Evolutionary conservation across 2,888 invertebrate genomes (phyloP).

Genomic region (Nomada ruficornis): DNA sequence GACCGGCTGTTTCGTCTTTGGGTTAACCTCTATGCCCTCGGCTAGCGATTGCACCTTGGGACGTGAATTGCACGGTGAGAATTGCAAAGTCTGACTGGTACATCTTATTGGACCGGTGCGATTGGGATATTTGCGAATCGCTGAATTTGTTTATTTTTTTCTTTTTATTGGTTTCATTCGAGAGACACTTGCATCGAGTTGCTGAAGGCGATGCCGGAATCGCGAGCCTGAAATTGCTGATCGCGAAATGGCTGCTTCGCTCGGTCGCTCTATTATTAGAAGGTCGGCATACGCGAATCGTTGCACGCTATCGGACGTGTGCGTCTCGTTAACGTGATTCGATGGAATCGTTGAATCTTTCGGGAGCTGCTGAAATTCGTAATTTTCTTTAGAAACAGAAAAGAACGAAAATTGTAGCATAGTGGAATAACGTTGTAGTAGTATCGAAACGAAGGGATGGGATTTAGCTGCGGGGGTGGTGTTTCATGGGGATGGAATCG

Average conservation of each 20-base stretch:
- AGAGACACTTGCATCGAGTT: not conserved
- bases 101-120: not conserved
- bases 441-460: slow-evolving; percentile 9
- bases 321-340: slow-evolving; percentile 12
- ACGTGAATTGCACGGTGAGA: slow-evolving; percentile 7
- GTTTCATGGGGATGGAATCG: slow-evolving; percentile 3
- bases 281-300: slow-evolving; percentile 50
- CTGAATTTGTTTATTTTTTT: not conserved
- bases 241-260: slow-evolving; percentile 65
- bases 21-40: slow-evolving; percentile 31
- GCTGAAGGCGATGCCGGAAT: slow-evolving; percentile 2
- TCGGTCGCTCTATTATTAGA: slow-evolving; percentile 67
- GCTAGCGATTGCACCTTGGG: not conserved
- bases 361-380: not conserved
- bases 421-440: not conserved
- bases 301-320: slow-evolving; percentile 32
- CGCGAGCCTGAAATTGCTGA: slow-evolving; percentile 39
- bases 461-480: not conserved
- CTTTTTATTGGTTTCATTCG: too few species aligned
- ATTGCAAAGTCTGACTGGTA: not conserved
- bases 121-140: too few species aligned
- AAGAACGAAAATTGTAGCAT: too few species aligned
- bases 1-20: slow-evolving; percentile 7
- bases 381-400: not conserved
- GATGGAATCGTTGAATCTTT: not conserved